These are phyloP conservation scores for Taenaris catops DNA, from an alignment of 2,888 invertebrate species.

Conservation along the genomic window DNA sequence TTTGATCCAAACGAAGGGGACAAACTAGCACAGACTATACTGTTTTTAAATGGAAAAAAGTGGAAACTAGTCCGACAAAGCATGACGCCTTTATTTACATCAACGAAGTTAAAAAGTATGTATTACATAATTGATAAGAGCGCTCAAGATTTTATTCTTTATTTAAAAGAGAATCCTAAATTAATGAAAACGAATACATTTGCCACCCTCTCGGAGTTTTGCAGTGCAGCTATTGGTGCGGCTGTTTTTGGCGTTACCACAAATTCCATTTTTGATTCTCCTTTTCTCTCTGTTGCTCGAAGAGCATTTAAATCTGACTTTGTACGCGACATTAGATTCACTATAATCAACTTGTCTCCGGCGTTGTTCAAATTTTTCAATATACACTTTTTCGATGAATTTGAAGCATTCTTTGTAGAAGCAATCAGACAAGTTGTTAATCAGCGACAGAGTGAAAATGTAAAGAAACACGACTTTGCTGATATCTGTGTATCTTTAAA, in stretches of 20 bases:
- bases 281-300: slow-evolving; percentile 32
- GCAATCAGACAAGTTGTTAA: slow-evolving; percentile 46
- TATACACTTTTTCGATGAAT: slow-evolving; percentile 38
- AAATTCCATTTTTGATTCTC: slow-evolving; percentile 37
- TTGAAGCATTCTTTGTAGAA: slow-evolving; percentile 45
- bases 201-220: slow-evolving; percentile 28
- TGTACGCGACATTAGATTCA: slow-evolving; percentile 25
- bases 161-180: slow-evolving; percentile 36
- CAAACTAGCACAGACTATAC: slow-evolving; percentile 28
- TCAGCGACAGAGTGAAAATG: slow-evolving; percentile 36
- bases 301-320: slow-evolving; percentile 20
- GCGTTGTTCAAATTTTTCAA: slow-evolving; percentile 29
- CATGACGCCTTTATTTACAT: slow-evolving; percentile 40
- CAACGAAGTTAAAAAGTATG: slow-evolving; percentile 40
- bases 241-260: slow-evolving; percentile 47
- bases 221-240: slow-evolving; percentile 35
- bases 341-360: slow-evolving; percentile 20
- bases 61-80: slow-evolving; percentile 39
- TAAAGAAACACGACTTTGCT: slow-evolving; percentile 47
- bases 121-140: slow-evolving; percentile 36
- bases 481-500: slow-evolving; percentile 49
- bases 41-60: slow-evolving; percentile 30
- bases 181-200: slow-evolving; percentile 28
- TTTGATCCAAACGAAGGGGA: slow-evolving; percentile 24
- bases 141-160: slow-evolving; percentile 31